A percentile compares a stretch with the other conserved stretches of the same genome.
These are phyloP conservation scores for Nesidiocoris tenuis DNA, from an alignment of 2,888 invertebrate species.

Conservation along the genomic window DNA sequence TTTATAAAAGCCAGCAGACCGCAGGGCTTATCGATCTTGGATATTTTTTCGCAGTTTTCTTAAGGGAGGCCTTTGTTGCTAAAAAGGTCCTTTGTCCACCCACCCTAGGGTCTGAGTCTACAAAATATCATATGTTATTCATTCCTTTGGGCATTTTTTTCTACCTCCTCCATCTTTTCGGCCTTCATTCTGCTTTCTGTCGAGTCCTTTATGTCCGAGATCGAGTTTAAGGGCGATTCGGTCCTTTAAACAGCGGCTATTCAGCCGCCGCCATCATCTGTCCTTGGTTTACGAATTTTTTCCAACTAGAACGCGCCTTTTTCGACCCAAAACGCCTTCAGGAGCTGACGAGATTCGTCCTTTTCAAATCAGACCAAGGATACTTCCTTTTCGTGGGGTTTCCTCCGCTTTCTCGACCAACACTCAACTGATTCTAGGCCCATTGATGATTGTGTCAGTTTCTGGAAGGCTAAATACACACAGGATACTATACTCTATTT, in stretches of 20 bases:
- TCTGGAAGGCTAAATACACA: no score
- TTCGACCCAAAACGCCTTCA: no score
- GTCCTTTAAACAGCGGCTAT: conserved; percentile 35
- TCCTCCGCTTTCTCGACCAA: background rate
- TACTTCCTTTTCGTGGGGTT: background rate
- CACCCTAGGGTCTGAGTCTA: conserved; percentile 30
- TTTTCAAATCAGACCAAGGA: conserved; percentile 24
- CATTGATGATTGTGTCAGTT: conserved; percentile 19
- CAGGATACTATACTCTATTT: no score
- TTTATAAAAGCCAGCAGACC: conserved; percentile 31
- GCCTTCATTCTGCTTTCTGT: no score
- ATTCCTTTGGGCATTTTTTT: conserved; percentile 8
- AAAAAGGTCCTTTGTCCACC: conserved; percentile 36
- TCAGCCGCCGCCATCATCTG: conserved; percentile 33
- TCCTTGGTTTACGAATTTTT: conserved; percentile 3
- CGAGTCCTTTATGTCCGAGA: no score
- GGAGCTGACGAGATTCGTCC: conserved; percentile 34
- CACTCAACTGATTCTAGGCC: conserved; percentile 25
- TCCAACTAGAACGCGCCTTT: conserved; percentile 26
- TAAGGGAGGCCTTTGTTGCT: conserved; percentile 7
- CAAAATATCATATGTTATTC: conserved; percentile 40
- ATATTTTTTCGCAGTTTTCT: background rate
- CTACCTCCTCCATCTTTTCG: no score
- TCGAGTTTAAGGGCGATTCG: conserved; percentile 6
- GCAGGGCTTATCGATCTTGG: conserved; percentile 34